phyloP scores from a whole-genome alignment of 1,140 invertebrate genomes.

The Dysdera silvatica region DNA sequence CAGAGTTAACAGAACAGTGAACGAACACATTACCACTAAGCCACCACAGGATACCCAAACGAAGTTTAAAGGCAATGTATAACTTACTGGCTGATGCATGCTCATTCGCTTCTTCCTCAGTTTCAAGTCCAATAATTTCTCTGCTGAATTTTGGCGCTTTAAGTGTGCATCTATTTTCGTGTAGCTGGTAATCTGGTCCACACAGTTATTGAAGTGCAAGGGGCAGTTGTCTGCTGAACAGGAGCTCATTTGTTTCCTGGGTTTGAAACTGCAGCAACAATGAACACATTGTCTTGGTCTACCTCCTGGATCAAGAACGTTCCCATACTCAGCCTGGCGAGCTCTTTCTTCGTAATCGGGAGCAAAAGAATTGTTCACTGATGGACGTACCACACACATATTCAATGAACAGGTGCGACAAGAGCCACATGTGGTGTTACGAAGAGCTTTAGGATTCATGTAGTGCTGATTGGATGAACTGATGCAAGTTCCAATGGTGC shows the following conservation, averaged over 20 bases:
- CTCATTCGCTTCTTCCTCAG: constrained; percentile 13
- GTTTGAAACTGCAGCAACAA: constrained; percentile 27
- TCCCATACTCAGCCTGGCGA: constrained; percentile 20
- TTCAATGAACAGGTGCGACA: constrained; percentile 22
- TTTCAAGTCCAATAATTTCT: constrained; percentile 1
- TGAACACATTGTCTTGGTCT: constrained; percentile 20
- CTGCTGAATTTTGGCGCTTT: not conserved
- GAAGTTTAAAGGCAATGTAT: not conserved
- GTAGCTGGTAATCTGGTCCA: constrained; percentile 24
- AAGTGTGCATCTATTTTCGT: constrained; percentile 15
- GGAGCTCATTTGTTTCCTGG: constrained; percentile 15
- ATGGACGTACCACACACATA: constrained; percentile 20
- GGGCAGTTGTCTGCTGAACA: constrained; percentile 26
- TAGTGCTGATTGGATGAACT: constrained; percentile 23
- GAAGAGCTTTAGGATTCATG: constrained; percentile 16
- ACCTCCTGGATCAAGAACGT: constrained; percentile 22
- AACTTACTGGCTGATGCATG: constrained; percentile 16
- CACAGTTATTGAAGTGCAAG: constrained; percentile 23
- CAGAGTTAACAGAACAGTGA: not conserved
- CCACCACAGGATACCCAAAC: not conserved
- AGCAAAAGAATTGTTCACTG: constrained; percentile 16
- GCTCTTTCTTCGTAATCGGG: constrained; percentile 18
- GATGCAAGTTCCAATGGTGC: constrained; percentile 22
- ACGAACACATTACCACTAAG: not conserved
- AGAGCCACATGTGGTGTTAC: constrained; percentile 20